A percentile compares a stretch with the other conserved stretches of the same genome.
These are phyloP conservation scores for Anoncus sp. DNA, from an alignment of 2,888 invertebrate genomes.

Conservation along the genomic window DNA sequence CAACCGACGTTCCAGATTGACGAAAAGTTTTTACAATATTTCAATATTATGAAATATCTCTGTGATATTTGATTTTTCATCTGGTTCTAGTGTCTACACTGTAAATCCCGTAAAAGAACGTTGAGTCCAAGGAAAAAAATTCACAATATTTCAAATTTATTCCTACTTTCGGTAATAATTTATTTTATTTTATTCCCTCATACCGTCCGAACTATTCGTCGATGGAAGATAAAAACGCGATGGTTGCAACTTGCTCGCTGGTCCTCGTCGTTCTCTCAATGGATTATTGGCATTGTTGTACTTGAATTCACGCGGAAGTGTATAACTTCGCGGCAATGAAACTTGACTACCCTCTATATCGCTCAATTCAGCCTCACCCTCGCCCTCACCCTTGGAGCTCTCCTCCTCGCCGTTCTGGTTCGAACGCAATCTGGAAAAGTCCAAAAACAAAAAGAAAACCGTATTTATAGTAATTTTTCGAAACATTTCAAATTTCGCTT, in stretches of 20 bases:
- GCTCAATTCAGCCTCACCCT: constrained; percentile 79
- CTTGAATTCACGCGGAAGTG: constrained; percentile 93
- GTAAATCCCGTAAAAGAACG: no score
- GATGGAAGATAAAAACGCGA: constrained; percentile 88
- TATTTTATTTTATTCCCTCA: not conserved
- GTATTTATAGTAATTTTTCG: not conserved
- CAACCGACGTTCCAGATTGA: not conserved
- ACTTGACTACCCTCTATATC: constrained; percentile 86
- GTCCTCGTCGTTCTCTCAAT: constrained; percentile 84
- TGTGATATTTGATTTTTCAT: no score
- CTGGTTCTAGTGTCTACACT: no score
- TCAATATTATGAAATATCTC: no score
- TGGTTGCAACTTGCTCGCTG: constrained; percentile 84
- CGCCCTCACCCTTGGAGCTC: constrained; percentile 73
- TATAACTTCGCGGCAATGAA: constrained; percentile 93
- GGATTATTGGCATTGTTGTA: constrained; percentile 84
- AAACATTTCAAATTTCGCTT: not conserved
- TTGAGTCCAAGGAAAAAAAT: no score
- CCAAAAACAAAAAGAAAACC: no score
- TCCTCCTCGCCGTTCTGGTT: constrained; percentile 70
- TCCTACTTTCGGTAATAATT: not conserved
- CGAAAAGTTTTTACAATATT: no score
- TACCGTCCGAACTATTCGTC: constrained; percentile 94
- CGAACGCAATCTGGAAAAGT: constrained; percentile 63
- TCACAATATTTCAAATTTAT: no score